Evolutionary conservation across 2,113 vertebrate genomes (phyloP), one percentile per base, ranked within the genome.

Genomic region (pig (Sus scrofa)): DNA sequence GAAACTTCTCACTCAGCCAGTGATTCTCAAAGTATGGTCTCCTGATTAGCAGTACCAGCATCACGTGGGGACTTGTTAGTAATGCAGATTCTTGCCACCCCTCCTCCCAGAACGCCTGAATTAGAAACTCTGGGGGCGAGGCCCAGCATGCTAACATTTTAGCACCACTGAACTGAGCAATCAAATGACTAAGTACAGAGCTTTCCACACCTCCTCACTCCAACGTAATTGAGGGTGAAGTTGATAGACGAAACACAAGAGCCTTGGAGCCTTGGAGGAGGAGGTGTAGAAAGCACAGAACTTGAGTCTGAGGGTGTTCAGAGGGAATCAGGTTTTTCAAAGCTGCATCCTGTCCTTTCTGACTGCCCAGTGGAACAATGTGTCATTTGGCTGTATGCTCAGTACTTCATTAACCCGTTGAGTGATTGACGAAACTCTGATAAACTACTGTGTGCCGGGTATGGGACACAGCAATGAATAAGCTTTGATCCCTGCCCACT

Each of bases 161-260:
- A 91, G 44, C 77, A 32, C 58, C 7, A 74, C 18, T 74, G 52
- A 79, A 86, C 20, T 58, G n/a, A 39, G 58, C 22, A 77, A 34
- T n/a, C 54, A 91, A 84, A 84, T 83, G 90, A 83, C 37, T 67
- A 65, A 93, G 63, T 91, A 32, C 4, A 56, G 62, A 96, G 63
- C 52, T 27, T 34, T 26, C 58, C 27, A 56, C 37, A 34, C 62
- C 10, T 86, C 77, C 5, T 24, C 58, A 39, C 18, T 50, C 34
- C 54, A 73, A 56, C 27, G n/a, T 91, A 74, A 86, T 16, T 63
- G 74, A n/a, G 32, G 19, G 16, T 74, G 19, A 79, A 67, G 58
- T 60, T 88, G 86, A 68, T 2, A 73, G 75, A 95, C 22, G 37
- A 70, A 65, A 65, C 52, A 68, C 54, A 93, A 74, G 56, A 83